Base-by-base conservation (phyloP, 2,113 vertebrate genomes). In the Gracilinanus agilis region DNA sequence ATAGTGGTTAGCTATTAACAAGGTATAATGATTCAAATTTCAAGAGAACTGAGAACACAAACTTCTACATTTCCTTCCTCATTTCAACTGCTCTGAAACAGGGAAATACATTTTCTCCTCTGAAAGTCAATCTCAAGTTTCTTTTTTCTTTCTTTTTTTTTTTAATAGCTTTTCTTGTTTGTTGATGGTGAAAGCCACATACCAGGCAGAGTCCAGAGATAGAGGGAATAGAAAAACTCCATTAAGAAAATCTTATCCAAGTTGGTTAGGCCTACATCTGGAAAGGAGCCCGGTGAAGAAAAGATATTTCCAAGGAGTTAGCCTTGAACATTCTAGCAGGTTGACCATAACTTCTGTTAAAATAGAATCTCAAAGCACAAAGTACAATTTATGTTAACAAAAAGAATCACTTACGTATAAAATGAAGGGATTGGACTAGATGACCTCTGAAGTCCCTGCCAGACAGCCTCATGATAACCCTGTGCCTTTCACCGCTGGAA, bases 21-120 rank as follows among this genome's bases (percentile, higher is more conserved):
- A 95, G 91, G 83, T 96, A 93, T 94, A 90, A 95, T 97, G 96
- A 98, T 90, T 96, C 95, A 90, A 93, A 94, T 89, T 96, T 93
- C 94, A 94, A 94, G 29, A 91, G 91, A 97, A 97, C 61, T 92
- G 95, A 96, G 94, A 95, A 97, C 92, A 93, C 91, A 89, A 24
- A 92, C 93, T 90, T 96, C 29, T 90, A 0, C 27, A 49, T 92
- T 97, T 98, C 91, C 95, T 98, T 98, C 95, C 90, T 97, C 89
- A 55, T 98, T 96, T 95, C 89, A 93, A 90, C 53, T 90, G 25
- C 95, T 92, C 56, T 96, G 90, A 96, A 88, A 11, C 75, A 97
- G 92, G 97, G 75, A 93, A 97, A 97, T 92, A 27, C 7, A 91
- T 11, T 58, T 93, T 97, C 89, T 96, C 91, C 93, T 92, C 91